These are phyloP conservation scores for Melikaiella ostensackeni DNA, from an alignment of 2,888 invertebrate genomes.

Conservation along the genomic window DNA sequence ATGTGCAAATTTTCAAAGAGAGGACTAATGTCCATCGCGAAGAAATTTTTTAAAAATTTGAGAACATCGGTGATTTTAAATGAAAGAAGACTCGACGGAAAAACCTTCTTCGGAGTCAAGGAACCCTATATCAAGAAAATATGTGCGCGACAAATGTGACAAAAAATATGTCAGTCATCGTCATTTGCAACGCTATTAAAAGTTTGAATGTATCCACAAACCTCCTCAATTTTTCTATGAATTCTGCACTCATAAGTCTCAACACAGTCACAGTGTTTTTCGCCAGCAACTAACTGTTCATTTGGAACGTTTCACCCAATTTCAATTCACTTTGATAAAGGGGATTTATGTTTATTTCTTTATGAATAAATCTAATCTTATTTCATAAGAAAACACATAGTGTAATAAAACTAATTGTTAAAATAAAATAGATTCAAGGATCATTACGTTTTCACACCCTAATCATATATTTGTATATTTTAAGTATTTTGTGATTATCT, in stretches of 20 bases:
- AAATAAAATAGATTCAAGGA: no score
- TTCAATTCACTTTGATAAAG: background rate
- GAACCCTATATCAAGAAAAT: background rate
- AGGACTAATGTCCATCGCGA: no score
- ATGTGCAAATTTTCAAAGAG: no score
- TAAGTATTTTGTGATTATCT: no score
- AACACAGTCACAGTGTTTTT: background rate
- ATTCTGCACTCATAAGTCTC: background rate
- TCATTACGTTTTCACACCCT: no score
- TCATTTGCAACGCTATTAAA: conserved; percentile 80
- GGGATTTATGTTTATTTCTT: no score
- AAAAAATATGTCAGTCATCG: conserved; percentile 63
- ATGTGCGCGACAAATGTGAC: conserved; percentile 27
- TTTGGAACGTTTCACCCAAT: background rate
- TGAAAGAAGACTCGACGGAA: background rate
- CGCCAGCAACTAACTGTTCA: background rate
- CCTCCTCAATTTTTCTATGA: background rate
- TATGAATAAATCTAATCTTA: no score
- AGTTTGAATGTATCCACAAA: background rate
- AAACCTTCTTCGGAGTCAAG: background rate
- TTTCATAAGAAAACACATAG: no score
- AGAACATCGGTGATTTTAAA: background rate
- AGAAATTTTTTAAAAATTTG: background rate
- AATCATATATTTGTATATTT: no score
- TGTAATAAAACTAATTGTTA: no score